A percentile compares a stretch with the other conserved stretches of the same genome.
phyloP scores from a whole-genome alignment of 2,888 invertebrate genomes.

The Dioctria rufipes region DNA sequence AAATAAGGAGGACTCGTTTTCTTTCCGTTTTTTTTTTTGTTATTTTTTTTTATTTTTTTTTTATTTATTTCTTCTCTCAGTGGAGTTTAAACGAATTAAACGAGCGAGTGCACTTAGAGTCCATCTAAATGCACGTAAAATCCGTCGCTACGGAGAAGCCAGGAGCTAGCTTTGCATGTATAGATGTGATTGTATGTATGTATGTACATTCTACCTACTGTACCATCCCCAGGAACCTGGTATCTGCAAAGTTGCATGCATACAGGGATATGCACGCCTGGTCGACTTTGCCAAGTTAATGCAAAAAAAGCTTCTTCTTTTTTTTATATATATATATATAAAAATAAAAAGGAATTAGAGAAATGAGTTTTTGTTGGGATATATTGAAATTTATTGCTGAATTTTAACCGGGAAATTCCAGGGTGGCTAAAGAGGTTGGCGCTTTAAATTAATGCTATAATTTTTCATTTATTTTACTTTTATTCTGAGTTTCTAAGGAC shows the following conservation, averaged over 20 bases:
- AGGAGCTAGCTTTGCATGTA: slow-evolving; percentile 4
- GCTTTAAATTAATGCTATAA: slow-evolving; percentile 48
- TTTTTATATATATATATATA: slow-evolving; percentile 29
- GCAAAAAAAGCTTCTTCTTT: slow-evolving; percentile 27
- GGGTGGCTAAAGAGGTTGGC: slow-evolving; percentile 33
- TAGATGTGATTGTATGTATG: not conserved
- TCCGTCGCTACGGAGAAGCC: not conserved
- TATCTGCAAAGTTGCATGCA: slow-evolving; percentile 38
- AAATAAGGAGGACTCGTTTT: slow-evolving; percentile 43
- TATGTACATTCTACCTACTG: no score
- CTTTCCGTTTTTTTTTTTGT: not conserved
- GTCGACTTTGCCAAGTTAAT: slow-evolving; percentile 47
- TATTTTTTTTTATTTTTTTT: no score
- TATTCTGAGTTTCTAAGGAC: not conserved
- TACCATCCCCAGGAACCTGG: not conserved
- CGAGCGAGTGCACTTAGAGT: slow-evolving; percentile 51
- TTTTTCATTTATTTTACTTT: slow-evolving; percentile 40
- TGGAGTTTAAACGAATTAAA: slow-evolving; percentile 47
- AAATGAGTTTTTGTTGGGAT: slow-evolving; percentile 42
- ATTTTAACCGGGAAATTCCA: slow-evolving; percentile 16
- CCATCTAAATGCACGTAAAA: slow-evolving; percentile 38
- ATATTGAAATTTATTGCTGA: slow-evolving; percentile 52
- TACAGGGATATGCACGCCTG: slow-evolving; percentile 40
- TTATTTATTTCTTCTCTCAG: not conserved
- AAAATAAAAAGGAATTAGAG: slow-evolving; percentile 42